Percentiles rank a stretch among this genome's conserved stretches.
These are phyloP conservation scores for Mesoligia furuncula DNA, from an alignment of 2,888 invertebrate species.

Conservation along the genomic window DNA sequence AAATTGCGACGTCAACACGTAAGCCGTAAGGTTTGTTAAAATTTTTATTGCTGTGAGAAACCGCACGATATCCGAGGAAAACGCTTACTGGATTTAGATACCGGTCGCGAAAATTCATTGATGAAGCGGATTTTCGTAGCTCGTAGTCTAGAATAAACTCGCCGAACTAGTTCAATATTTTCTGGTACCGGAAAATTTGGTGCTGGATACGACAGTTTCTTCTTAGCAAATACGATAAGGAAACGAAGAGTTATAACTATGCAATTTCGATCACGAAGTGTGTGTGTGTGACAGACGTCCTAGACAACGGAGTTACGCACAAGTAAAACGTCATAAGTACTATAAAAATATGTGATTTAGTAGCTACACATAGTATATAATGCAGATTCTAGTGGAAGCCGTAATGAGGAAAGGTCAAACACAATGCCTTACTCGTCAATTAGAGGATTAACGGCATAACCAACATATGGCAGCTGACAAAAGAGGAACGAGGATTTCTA, in stretches of 20 bases:
- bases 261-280: conserved; percentile 34
- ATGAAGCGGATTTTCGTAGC: conserved; percentile 3
- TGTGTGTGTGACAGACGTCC: conserved; percentile 39
- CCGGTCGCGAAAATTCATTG: conserved; percentile 24
- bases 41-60: conserved; percentile 34
- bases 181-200: neutral
- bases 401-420: conserved; percentile 82
- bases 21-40: conserved; percentile 43
- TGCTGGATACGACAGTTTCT: neutral
- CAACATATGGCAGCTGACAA: conserved; percentile 69
- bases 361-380: conserved; percentile 39
- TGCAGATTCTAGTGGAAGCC: conserved; percentile 75
- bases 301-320: conserved; percentile 37
- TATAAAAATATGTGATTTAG: conserved; percentile 39
- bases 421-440: conserved; percentile 74
- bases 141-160: neutral
- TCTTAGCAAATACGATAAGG: conserved; percentile 10
- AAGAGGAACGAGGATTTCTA: conserved; percentile 63
- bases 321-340: conserved; percentile 28
- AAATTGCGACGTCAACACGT: conserved; percentile 57
- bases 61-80: conserved; percentile 34
- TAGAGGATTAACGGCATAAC: conserved; percentile 75
- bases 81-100: conserved; percentile 14
- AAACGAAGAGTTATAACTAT: neutral
- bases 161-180: conserved; percentile 16